Conservation (phyloP, 1,140 invertebrate species). For the Sarcophaga peregrina region DNA sequence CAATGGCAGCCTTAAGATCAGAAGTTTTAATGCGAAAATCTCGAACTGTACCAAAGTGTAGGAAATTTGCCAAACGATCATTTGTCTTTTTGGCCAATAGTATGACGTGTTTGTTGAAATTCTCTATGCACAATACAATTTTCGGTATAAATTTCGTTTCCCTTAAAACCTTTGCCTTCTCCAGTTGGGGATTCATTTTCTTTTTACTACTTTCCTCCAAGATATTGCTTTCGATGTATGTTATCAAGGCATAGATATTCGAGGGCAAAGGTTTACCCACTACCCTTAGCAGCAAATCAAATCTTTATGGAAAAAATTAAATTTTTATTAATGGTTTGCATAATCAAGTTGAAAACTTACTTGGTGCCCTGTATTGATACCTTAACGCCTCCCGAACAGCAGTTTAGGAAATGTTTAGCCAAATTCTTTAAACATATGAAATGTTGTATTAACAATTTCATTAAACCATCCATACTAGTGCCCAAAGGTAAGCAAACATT, state of each 20-base stretch:
- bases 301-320: conserved; percentile 62
- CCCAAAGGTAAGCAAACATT: conserved; percentile 60
- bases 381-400: conserved; percentile 43
- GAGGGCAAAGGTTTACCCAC: conserved; percentile 70
- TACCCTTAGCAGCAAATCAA: conserved; percentile 69
- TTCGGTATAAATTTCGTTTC: conserved; percentile 72
- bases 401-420: conserved; percentile 55
- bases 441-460: conserved; percentile 59
- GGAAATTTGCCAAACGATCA: conserved; percentile 69
- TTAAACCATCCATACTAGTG: conserved; percentile 54
- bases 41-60: conserved; percentile 70
- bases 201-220: conserved; percentile 51
- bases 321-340: not conserved
- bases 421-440: conserved; percentile 60
- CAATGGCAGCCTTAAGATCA: conserved; percentile 67
- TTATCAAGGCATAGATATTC: conserved; percentile 70
- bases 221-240: conserved; percentile 69
- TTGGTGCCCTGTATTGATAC: conserved; percentile 53
- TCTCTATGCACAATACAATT: conserved; percentile 71
- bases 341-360: conserved; percentile 50
- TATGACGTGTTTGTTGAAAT: conserved; percentile 71
- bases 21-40: conserved; percentile 71
- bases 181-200: conserved; percentile 58
- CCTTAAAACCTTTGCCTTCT: conserved; percentile 71
- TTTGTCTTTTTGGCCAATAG: conserved; percentile 71